Base-by-base conservation (phyloP, 2,888 invertebrate species). In the Rhorus exstirpatorius region DNA sequence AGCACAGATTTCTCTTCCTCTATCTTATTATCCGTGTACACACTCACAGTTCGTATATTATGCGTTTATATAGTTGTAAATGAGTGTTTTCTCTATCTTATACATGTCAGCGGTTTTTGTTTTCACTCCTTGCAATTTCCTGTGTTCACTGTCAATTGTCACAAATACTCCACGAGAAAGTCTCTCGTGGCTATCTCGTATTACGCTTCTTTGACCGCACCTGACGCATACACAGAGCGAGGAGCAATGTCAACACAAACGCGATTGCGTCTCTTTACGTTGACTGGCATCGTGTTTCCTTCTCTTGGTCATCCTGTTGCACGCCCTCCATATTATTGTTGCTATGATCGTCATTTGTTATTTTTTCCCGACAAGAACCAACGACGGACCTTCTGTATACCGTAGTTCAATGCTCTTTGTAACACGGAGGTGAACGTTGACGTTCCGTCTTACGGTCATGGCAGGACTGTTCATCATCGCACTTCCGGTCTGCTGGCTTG, bases 401-500 rank as follows among this genome's bases (percentile, higher is more conserved):
- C 38, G 81, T 83, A 55, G 86, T 86, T 86, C 82, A 86, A 84
- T 83, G 84, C 85, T 85, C 86, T 86, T 87, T 87, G 86, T 87
- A 14, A 38, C 1, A 3, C n/a, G 86, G 86, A 77, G 72, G 81
- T 85, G 86, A 85, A 86, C 83, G 86, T 85, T 87, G 85, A 85
- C 46, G 46, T 35, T 21, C n/a, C 31, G 38, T 49, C 26, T 38
- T 44, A 38, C 24, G 14, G 21, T 60, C 46, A 12, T 21, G 24
- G 21, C 3, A 38, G 1, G 1, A 19, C 60, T 63, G 70, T 68
- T 70, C 60, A 65, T 75, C 41, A 49, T 63, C n/a, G n/a, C 26
- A 55, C 90, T 90, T 90, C 90, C 90, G 88, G 87, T 86, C n/a
- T n/a, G n/a, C 63, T 55, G 70, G 31, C 38, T 46, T 85, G 84